Conservation (phyloP, 2,797 vertebrate genomes). For the Onychomys leucogaster region DNA sequence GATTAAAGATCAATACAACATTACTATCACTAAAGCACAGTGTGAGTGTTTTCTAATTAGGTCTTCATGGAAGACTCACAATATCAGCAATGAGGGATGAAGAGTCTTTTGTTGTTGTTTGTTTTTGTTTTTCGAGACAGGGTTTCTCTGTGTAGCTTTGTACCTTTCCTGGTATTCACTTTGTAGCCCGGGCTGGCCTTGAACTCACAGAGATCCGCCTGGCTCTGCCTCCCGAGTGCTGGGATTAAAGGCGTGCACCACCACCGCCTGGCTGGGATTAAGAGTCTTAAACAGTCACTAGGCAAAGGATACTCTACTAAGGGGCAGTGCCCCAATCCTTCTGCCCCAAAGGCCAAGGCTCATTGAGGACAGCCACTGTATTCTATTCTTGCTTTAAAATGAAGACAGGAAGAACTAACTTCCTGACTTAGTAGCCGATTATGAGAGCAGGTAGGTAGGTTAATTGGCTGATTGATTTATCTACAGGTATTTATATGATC, state of each 20-base stretch:
- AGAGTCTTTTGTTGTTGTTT: no score
- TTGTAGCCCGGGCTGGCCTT: no score
- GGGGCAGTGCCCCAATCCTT: neutral
- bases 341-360: neutral
- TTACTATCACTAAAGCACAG: slow-evolving; percentile 22
- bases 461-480: slow-evolving; percentile 17
- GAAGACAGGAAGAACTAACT: neutral
- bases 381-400: slow-evolving; percentile 16
- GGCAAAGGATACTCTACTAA: neutral
- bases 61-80: slow-evolving; percentile 37
- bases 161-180: no score
- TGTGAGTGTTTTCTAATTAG: slow-evolving; percentile 20
- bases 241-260: no score
- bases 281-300: neutral
- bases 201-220: no score
- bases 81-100: neutral
- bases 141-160: no score
- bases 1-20: slow-evolving; percentile 23
- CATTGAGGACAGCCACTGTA: neutral
- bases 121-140: no score
- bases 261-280: no score
- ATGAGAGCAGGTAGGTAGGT: slow-evolving; percentile 1
- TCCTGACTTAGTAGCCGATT: neutral
- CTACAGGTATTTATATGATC: slow-evolving; percentile 40
- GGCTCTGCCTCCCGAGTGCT: no score